Base-by-base conservation (phyloP, 2,888 invertebrate genomes). In the Eupeodes latifasciatus region DNA sequence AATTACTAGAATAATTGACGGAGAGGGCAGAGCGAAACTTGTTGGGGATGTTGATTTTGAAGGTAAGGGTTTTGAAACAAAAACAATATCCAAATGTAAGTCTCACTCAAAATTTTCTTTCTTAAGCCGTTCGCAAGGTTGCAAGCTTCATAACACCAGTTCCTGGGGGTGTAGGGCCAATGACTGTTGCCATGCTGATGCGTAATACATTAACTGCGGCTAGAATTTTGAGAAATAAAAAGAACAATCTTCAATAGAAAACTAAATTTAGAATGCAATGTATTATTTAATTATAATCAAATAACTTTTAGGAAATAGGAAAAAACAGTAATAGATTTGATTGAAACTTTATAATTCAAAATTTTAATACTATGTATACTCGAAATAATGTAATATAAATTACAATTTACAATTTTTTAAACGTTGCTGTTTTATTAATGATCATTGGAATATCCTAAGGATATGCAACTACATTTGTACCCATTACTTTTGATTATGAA, bases 101-200 rank as follows among this genome's bases (percentile, higher is more conserved):
- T 4, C 34, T 14, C 9, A 7, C 2, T 27, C 1, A 12, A 16
- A 40, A 2, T 36, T 55, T 47, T 34, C 4, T 40, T 44, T 59
- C 16, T 62, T 9, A 7, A 87, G 93, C 91, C 83, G 98, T 98
- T 1, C 95, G 95, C 81, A 95, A 97, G 93, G 95, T 97, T 19
- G 98, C 98, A 10, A 97, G 97, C 11, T 95, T 96, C 74, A 96
- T 98, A 62, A 98, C 98, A 0, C 98, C 98, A 0, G 98, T 98
- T 0, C 98, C 98, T 0, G 95, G 98, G 1, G 98, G 98, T 3
- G 98, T 98, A 4, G 98, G 98, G 0, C 98, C 98, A 0, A 97
- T 98, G 96, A 98, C 98, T 0, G 98, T 98, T 0, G 97, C 98
- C 0, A 98, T 98, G 98, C 93, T 98, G 49, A 98, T 98, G 97